These are phyloP conservation scores for Atherinosoma microstoma DNA, from an alignment of 2,797 vertebrate species.

Conservation along the genomic window DNA sequence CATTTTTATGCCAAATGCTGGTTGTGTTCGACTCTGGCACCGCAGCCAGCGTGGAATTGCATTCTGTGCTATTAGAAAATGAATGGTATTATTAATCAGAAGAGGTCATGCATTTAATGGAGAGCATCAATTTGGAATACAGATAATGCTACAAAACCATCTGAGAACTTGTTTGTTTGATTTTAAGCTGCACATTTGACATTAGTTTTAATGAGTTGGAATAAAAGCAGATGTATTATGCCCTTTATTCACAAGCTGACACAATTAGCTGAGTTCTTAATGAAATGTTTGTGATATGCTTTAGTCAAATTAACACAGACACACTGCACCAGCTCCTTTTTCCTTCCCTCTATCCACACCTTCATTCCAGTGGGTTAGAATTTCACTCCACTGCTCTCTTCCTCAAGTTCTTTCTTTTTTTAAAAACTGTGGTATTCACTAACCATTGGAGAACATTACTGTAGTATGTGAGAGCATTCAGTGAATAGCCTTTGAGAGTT, in stretches of 20 bases:
- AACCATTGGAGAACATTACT: too few relatives aligned
- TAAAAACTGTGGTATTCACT: too few relatives aligned
- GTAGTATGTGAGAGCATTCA: too few relatives aligned
- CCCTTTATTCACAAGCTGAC: background rate
- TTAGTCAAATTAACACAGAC: background rate
- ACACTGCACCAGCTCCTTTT: background rate
- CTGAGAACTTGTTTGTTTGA: background rate
- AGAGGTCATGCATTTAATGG: background rate
- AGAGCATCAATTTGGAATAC: background rate
- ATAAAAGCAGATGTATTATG: background rate
- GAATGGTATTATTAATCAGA: conserved; percentile 16
- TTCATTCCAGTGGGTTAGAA: background rate
- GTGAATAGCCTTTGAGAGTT: too few relatives aligned
- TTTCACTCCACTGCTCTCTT: too few relatives aligned
- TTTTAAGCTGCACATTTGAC: background rate
- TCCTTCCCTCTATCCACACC: background rate
- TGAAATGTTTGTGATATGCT: background rate
- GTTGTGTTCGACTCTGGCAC: conserved; percentile 29
- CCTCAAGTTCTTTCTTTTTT: too few relatives aligned
- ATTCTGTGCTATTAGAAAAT: conserved; percentile 1
- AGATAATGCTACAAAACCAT: background rate
- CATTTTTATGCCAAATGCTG: conserved; percentile 77
- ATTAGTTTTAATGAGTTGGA: background rate
- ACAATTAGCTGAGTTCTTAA: background rate
- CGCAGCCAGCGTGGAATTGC: conserved; percentile 19